A percentile compares a stretch with the other conserved stretches of the same genome.
Conservation (phyloP, 1,140 invertebrate species). For the Philaenus spumarius region DNA sequence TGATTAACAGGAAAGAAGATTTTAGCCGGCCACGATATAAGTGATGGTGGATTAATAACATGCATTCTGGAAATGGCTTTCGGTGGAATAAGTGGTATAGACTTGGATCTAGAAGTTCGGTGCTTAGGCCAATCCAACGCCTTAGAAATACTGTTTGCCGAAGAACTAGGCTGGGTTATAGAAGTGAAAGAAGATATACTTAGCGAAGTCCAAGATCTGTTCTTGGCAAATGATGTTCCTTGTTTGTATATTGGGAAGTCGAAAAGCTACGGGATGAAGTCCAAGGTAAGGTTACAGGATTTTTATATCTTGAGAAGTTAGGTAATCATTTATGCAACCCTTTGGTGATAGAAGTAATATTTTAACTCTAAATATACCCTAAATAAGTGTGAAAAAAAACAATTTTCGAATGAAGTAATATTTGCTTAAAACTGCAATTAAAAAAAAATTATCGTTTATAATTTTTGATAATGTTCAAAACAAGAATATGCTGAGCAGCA, state of each 20-base stretch:
- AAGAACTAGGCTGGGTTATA: constrained; percentile 89
- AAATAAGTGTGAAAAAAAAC: too few species aligned
- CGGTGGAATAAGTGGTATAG: constrained; percentile 75
- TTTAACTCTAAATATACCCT: too few species aligned
- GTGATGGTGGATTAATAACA: constrained; percentile 89
- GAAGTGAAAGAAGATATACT: constrained; percentile 59
- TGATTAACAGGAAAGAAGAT: constrained; percentile 62
- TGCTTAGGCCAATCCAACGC: constrained; percentile 30
- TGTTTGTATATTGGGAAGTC: constrained; percentile 66
- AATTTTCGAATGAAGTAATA: too few species aligned
- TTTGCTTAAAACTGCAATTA: too few species aligned
- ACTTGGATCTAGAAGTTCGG: constrained; percentile 56
- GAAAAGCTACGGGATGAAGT: constrained; percentile 55
- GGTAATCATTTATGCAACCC: too few species aligned
- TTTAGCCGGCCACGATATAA: constrained; percentile 90
- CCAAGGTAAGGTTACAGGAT: constrained; percentile 49
- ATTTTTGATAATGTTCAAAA: too few species aligned
- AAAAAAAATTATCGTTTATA: too few species aligned
- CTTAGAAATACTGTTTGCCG: constrained; percentile 72
- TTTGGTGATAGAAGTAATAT: too few species aligned
- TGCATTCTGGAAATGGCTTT: constrained; percentile 94
- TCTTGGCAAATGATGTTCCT: constrained; percentile 51
- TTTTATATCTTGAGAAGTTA: too few species aligned
- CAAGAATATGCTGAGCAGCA: too few species aligned
- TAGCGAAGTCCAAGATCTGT: constrained; percentile 52